Base-by-base conservation (phyloP, 2,888 invertebrate genomes). In the Rosalia funebris region DNA sequence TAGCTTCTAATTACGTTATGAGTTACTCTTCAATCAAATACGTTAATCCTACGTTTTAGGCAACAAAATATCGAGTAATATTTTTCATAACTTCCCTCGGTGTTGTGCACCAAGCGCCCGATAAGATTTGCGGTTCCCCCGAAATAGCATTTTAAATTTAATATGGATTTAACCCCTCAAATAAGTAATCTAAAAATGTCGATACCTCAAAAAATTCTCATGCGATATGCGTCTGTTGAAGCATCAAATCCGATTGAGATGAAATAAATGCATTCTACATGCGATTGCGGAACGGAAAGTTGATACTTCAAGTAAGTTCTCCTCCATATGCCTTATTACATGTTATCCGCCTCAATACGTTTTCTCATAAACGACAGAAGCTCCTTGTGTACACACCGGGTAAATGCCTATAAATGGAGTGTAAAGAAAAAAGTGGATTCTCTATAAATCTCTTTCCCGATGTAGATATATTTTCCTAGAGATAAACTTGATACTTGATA, bases 161-260 rank as follows among this genome's bases (percentile, higher is more conserved):
- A 65, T 65, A 63, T 57, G 61, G 56, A 60, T 34, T 47, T 54
- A 58, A 60, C 57, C 58, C 52, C 32, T 50, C 47, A 63, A 63
- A 63, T 65, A 63, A 52, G 59, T 56, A 48, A 57, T 34, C 55
- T 45, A 53, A 59, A 62, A 64, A 61, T 67, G 67, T 60, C 57
- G 60, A 59, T 59, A 52, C 57, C 58, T 45, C 55, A 50, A 62
- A 68, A 65, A 63, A 63, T 60, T 54, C 64, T 25, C 46, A 55
- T 60, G 60, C 57, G 57, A 52, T 59, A 63, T 45, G 56, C 37
- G 55, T 57, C 55, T 60, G 62, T 52, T 52, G 64, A 57, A 54
- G 61, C 67, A 61, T 59, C 62, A 69, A 67, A 70, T 70, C 58
- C 67, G 60, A 62, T 65, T 66, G 63, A 57, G 50, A 63, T 57